Evolutionary conservation across 2,797 vertebrate species (phyloP), one percentile per base, ranked within the genome.

Genomic region (Lepus oiostolus): DNA sequence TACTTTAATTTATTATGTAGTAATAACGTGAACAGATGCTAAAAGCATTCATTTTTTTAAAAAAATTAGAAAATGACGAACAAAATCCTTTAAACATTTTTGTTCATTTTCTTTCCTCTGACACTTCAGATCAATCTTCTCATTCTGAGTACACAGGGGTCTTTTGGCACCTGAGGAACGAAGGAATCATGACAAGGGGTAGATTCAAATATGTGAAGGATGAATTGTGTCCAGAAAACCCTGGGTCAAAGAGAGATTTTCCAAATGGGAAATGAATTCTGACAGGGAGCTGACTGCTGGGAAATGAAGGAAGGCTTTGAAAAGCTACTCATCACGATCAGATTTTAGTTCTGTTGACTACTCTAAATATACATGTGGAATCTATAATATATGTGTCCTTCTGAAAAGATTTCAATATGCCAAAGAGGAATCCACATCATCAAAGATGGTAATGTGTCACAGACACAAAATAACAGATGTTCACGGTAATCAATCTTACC

Each of bases 201-300:
- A 86, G 95, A 60, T 75, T 88, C 93, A 86, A 91, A 85, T 70
- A 93, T n/a, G 76, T 91, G 90, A 97, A 96, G 79, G 92, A 96
- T 95, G 92, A 88, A 90, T 88, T 95, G 79, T 95, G 94, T 94
- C 90, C 93, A 92, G 76, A 95, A 94, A 38, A 65, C 68, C 4
- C 30, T 65, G n/a, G 96, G 94, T 94, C 96, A 95, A 89, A 96
- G 85, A 96, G 85, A 85, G 60, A 86, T 72, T 95, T 94, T 94
- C 94, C 95, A 96, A 95, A 85, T 90, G 91, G 96, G 90, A 97
- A 97, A 95, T 94, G 87, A 94, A 94, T 97, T 95, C 91, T 94
- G 94, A 97, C 82, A 96, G 95, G 90, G 97, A 88, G 88, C 63
- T 67, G 71, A 67, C 91, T 88, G 71, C 88, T 90, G 94, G 85